Base-by-base conservation (phyloP, 30 jellyfish, hydroid and myxozoan species). In the Hydra vulgaris region DNA sequence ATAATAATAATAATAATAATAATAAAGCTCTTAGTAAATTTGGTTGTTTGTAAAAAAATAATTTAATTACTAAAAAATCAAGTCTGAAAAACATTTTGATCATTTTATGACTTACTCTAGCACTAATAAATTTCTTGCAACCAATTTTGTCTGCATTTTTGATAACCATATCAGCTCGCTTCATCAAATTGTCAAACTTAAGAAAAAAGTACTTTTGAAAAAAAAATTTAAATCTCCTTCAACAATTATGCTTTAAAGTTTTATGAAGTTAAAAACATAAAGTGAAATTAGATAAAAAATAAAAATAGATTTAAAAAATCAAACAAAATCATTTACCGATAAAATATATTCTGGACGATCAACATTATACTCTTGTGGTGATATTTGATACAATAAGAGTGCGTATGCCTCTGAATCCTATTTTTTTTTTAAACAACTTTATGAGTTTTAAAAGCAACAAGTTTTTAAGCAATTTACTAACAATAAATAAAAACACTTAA, bases 391-490 rank as follows among this genome's bases (percentile, higher is more conserved):
- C 67, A 94, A 86, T 71, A 94, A 85, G 23, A 94, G 88, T 15
- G 99, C 96, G 81, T 94, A 94, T 18, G 96, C 96, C 76, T 94
- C 99, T 8, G 99, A 88, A 75, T 94, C 99, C 99, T 94, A 77
- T 40, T 5, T 5, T 5, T 40, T n/a, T n/a, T n/a, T n/a, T n/a
- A n/a, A n/a, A n/a, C n/a, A n/a, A n/a, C n/a, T n/a, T n/a, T n/a
- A 8, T 70, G 17, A 8, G 7, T 7, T 7, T 77, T 52, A 1
- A 8, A 12, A 40, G 61, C 61, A 68, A n/a, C 25, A 23, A 68
- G n/a, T 17, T 56, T 56, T 15, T 68, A 68, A n/a, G 25, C 61
- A 40, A 40, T 40, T 5, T 5, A 3, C 12, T 12, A 40, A 40
- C 61, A 40, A 40, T 40, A 40, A 5, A 40, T n/a, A n/a, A n/a